Evolutionary conservation across 2,113 vertebrate genomes (phyloP), one percentile per base, ranked within the genome.

Genomic region (Istiophorus platypterus): DNA sequence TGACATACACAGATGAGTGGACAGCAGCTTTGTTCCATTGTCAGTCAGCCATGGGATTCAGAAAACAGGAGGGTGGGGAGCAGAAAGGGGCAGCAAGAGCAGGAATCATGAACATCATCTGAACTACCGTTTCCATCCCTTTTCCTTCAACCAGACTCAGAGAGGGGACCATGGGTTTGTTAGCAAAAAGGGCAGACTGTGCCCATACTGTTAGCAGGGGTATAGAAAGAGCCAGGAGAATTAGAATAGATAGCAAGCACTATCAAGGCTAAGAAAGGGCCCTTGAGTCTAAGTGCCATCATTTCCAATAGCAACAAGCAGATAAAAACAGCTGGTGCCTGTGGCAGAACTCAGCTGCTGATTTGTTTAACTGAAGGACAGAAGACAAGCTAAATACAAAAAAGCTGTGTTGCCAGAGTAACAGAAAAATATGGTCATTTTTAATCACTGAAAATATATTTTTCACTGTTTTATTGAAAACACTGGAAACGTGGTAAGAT

Each of bases 1-100:
- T 92, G 90, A 89, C 86, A 91, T 71, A 74, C 80, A 90, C 78
- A 91, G 88, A 92, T 89, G 85, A 92, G 85, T 87, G 89, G 89
- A 92, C 85, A 78, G 84, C 82, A 88, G 90, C 91, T 91, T 92
- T 85, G 89, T 91, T 92, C 85, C 80, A 72, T 91, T 88, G 90
- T 90, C 85, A 85, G 85, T 89, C 88, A 87, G 85, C 81, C 87
- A 86, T 86, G 80, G 84, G 86, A 85, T 69, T 86, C 84, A 49
- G 59, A 73, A 51, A 84, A 45, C 7, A 52, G 62, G 37, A 49
- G 66, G 67, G 73, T 85, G 77, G 29, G 72, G 57, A 85, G 61
- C 68, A 66, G 47, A 61, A 69, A 82, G 74, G 73, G 82, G 77
- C 64, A 70, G 47, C n/a, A 47, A 77, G 72, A 75, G 78, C 39